Evolutionary conservation across 1,140 invertebrate species (phyloP), one percentile per base, ranked within the genome.

Genomic region (Pseudoatta argentina): DNA sequence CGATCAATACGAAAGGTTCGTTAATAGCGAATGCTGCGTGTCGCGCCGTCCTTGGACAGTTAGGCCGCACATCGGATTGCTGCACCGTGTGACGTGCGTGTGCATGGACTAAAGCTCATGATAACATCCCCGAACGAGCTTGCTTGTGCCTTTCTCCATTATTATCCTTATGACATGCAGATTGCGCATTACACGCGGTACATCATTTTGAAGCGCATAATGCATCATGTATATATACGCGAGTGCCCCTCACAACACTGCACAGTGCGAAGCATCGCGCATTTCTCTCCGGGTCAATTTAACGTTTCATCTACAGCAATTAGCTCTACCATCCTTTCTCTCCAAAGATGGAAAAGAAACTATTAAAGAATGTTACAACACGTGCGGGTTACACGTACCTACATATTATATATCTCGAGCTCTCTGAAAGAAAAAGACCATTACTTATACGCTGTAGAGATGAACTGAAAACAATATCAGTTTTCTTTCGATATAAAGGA

Each of bases 101-200:
- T 27, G 24, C 24, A 61, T 30, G 55, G 16, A 44, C 27, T 77
- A 66, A 85, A 85, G 72, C 82, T 64, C 72, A 30, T 55, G 73
- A 77, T 85, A 85, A 85, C 51, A 51, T 76, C 73, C 61, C 44
- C 30, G 48, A 55, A 85, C 82, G 51, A 76, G 82, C 72, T 85
- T 24, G 61, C 71, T 57, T 57, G 59, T 67, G 73, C 59, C 82
- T 85, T 85, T 85, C 51, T 77, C 64, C 76, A 82, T 86, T 86
- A 86, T 79, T 81, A 81, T 86, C 85, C 75, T 86, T 67, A 67
- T 86, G 85, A 86, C 64, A 86, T 86, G 85, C 76, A 86, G 85
- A 86, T 86, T 86, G 76, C 85, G 64, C 64, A 61, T 86, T 71
- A 86, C 61, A 81, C 85, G 76, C 76, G 76, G 53, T 81, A 55